Conservation (phyloP, 2,888 invertebrate species). For the Leucophenga maculata region DNA sequence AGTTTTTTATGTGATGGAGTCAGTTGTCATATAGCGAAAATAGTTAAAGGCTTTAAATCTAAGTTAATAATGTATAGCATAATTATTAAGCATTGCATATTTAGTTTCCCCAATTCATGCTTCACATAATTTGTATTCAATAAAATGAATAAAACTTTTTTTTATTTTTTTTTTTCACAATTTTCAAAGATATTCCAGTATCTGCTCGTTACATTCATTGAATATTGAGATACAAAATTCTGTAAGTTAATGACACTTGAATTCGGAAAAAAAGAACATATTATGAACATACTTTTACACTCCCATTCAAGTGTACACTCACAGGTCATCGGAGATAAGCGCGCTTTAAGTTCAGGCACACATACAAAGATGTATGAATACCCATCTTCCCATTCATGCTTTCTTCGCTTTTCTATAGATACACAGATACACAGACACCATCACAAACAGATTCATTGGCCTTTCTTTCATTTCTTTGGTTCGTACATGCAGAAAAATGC, state of each 20-base stretch:
- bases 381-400: not conserved
- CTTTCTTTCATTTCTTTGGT: not conserved
- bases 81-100: no score
- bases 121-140: no score
- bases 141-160: no score
- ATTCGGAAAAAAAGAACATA: not conserved
- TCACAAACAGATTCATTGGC: not conserved
- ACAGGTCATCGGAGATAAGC: constrained; percentile 20
- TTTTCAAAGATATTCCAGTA: no score
- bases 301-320: not conserved
- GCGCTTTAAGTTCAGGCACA: not conserved
- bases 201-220: no score
- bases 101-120: no score
- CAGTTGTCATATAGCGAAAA: not conserved
- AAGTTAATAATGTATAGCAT: no score
- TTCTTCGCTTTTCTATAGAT: not conserved
- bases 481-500: not conserved
- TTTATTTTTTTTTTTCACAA: no score
- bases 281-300: not conserved
- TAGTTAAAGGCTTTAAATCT: no score
- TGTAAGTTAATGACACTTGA: not conserved
- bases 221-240: not conserved
- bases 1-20: not conserved
- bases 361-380: not conserved
- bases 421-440: not conserved